Evolutionary conservation across 2,888 invertebrate genomes (phyloP), one percentile per base, ranked within the genome.

Genomic region (Tricholauxania praeusta): DNA sequence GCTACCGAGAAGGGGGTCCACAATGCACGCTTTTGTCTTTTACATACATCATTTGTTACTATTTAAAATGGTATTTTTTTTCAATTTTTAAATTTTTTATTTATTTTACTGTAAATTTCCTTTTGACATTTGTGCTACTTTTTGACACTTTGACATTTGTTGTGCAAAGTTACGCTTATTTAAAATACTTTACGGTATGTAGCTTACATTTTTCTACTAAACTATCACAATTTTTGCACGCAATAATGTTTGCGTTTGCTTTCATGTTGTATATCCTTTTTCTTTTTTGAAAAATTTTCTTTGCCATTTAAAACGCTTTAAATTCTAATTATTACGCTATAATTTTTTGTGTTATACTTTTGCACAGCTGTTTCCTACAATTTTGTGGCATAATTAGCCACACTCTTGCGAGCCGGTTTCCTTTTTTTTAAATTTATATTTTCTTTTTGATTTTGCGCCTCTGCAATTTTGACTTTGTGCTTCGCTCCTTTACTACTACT

Each of bases 261-360:
- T 52, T 62, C 53, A 52, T 63, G 62, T 10, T 53, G 52, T 53
- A 70, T 53, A 70, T 63, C 53, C 70, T 53, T 70, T 70, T 69
- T 60, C 3, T 22, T 53, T 47, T 6, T n/a, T 12, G 15, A 4
- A 15, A n/a, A 8, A 10, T 39, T 39, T 10, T 10, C 10, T 39
- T 4, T 39, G 10, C 39, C 39, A 60, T 52, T 60, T 12, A 52
- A 69, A 69, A 69, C 39, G 22, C 6, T 22, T 69, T 69, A 49
- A 69, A 51, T 28, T 32, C 32, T 17, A 62, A 32, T 60, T 69
- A 60, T 48, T 49, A 14, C 15, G 59, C 28, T 32, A n/a, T 17
- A 22, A 47, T 47, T n/a, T 47, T n/a, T 8, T n/a, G 17, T 32
- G 60, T 32, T 39, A 62, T 7, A 62, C 51, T 49, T 39, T 39